Conservation (phyloP, 1,140 invertebrate genomes). For the Trichonephila clavata region DNA sequence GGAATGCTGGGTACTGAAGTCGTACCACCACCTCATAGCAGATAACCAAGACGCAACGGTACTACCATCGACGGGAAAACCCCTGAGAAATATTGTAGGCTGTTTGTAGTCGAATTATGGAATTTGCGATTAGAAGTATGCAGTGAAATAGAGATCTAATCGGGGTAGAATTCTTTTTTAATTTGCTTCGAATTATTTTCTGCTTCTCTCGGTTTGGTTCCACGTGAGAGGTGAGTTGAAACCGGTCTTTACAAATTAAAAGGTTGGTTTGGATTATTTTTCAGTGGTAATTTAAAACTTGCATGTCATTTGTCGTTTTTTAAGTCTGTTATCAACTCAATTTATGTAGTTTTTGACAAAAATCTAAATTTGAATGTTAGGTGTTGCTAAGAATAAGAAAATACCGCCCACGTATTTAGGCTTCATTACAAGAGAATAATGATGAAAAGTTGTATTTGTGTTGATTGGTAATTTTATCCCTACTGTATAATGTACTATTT, state of each 20-base stretch:
- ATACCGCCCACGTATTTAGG: no score
- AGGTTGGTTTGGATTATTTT: not conserved
- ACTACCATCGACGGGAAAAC: not conserved
- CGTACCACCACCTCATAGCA: not conserved
- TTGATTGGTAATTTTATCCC: no score
- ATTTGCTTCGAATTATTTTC: constrained; percentile 3
- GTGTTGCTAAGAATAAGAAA: no score
- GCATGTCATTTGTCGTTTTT: no score
- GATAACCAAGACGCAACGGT: not conserved
- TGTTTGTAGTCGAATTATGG: not conserved
- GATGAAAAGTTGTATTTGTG: no score
- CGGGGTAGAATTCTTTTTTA: not conserved
- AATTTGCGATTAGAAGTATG: not conserved
- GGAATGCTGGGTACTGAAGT: constrained; percentile 17
- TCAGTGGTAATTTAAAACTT: no score
- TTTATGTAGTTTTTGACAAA: no score
- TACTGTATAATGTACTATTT: no score
- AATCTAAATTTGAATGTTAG: no score
- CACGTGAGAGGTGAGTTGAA: constrained; percentile 16
- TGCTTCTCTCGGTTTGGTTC: not conserved
- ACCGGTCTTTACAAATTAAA: not conserved
- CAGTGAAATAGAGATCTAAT: not conserved
- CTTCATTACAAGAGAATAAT: no score
- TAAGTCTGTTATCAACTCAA: no score
- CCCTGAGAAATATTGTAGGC: not conserved